Evolutionary conservation across 2,113 vertebrate genomes (phyloP).

Genomic region (Danio rerio): GRCz12tu NC_133192.1:21702001-21702500

Average conservation of each 20-base stretch:
- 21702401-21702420: neutral
- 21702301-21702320: conserved; percentile 20
- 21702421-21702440: neutral
- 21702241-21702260: conserved; percentile 19
- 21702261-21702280: conserved; percentile 30
- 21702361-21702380: conserved; percentile 42
- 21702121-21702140: neutral
- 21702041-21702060: neutral
- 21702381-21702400: conserved; percentile 3
- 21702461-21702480: neutral
- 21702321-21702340: conserved; percentile 16
- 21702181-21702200: conserved; percentile 11
- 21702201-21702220: conserved; percentile 28
- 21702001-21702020: neutral
- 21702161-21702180: neutral
- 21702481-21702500: neutral
- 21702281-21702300: conserved; percentile 33
- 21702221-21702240: conserved; percentile 32
- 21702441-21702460: neutral
- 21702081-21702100: neutral
- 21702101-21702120: neutral
- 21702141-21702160: neutral
- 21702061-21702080: neutral
- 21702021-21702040: neutral
- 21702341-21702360: conserved; percentile 33